These are phyloP conservation scores for Wiebesia pumilae DNA, from an alignment of 1,140 invertebrate species.

Conservation along the genomic window DNA sequence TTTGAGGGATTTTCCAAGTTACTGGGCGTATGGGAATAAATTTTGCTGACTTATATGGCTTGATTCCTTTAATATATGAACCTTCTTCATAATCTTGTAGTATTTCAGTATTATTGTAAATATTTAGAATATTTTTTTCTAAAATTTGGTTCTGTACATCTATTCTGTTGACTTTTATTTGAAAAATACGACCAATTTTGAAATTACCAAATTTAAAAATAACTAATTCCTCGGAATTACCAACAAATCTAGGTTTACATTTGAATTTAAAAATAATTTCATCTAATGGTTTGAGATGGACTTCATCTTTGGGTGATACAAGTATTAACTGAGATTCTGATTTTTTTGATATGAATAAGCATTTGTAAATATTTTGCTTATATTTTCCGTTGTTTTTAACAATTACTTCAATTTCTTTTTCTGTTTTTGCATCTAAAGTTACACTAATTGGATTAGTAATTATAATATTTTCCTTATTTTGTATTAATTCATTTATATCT, in stretches of 20 bases:
- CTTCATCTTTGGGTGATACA: constrained; percentile 56
- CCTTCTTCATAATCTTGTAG: constrained; percentile 63
- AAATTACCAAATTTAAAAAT: constrained; percentile 77
- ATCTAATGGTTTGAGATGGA: constrained; percentile 64
- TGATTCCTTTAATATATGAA: constrained; percentile 77
- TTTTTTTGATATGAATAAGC: constrained; percentile 63
- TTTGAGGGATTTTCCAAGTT: constrained; percentile 77
- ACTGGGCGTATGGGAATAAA: constrained; percentile 76
- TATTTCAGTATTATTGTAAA: constrained; percentile 66
- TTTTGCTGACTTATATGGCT: constrained; percentile 73
- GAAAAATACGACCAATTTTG: constrained; percentile 76
- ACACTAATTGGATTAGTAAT: constrained; percentile 69
- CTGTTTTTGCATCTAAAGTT: constrained; percentile 68
- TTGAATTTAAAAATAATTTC: constrained; percentile 68
- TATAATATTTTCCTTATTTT: constrained; percentile 69
- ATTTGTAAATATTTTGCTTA: constrained; percentile 53
- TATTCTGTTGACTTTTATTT: constrained; percentile 71
- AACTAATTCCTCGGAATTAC: constrained; percentile 77
- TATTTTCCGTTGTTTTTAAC: constrained; percentile 68
- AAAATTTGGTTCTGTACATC: constrained; percentile 1
- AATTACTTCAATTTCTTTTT: constrained; percentile 59
- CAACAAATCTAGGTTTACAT: constrained; percentile 76
- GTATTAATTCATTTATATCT: constrained; percentile 56
- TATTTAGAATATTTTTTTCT: constrained; percentile 50
- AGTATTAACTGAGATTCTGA: constrained; percentile 68